Percentiles rank a stretch among this genome's conserved stretches.
Evolutionary conservation across 1,140 invertebrate genomes (phyloP).

Genomic region (Cepaea nemoralis): DNA sequence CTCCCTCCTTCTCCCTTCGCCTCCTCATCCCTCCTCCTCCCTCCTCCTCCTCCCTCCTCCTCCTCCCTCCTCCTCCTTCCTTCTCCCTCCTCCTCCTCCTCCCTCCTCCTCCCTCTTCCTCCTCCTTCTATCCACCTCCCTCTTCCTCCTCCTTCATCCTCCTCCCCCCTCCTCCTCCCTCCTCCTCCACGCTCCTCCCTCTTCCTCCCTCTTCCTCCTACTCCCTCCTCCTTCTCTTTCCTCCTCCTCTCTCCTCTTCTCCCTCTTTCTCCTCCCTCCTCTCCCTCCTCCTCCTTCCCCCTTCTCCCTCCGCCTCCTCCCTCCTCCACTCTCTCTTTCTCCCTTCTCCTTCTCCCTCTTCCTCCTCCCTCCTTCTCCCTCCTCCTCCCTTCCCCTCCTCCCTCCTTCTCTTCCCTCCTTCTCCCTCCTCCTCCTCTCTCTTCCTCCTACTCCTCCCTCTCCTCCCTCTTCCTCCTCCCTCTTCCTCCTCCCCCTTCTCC

Average conservation of each 20-base stretch:
- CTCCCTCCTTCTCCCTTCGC: no score
- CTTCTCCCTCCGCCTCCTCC: no score
- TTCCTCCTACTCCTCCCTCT: no score
- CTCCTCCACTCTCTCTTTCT: no score
- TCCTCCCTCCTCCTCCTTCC: neutral
- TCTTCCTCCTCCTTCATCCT: no score
- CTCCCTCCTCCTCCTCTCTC: neutral
- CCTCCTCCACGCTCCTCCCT: no score
- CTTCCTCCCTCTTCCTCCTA: no score
- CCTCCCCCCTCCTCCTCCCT: no score
- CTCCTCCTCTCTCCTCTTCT: neutral
- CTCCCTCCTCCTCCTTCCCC: neutral
- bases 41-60: no score
- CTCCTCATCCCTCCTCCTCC: no score
- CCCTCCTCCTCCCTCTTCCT: neutral
- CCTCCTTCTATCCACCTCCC: neutral
- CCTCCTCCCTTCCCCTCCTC: no score
- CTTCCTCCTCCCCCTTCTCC: neutral
- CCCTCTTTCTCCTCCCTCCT: conserved; percentile 7
- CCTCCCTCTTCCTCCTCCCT: neutral
- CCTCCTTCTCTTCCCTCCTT: neutral
- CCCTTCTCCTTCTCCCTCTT: neutral
- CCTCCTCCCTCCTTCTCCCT: neutral
- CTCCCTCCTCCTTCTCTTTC: neutral
- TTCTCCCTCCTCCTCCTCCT: neutral